These are phyloP conservation scores for Mythimna ferrago DNA, from an alignment of 2,888 invertebrate genomes.

Conservation along the genomic window DNA sequence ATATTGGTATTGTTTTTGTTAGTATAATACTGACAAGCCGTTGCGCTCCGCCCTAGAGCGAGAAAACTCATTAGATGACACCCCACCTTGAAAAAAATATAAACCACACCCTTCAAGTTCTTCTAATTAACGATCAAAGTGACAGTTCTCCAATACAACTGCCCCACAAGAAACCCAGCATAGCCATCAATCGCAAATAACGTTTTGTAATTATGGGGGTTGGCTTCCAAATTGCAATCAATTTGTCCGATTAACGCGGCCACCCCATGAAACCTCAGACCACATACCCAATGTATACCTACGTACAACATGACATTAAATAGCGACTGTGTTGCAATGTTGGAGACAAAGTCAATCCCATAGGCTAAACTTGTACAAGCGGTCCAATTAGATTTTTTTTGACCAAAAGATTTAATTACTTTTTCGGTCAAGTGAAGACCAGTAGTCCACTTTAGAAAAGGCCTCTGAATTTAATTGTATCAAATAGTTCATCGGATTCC, in stretches of 20 bases:
- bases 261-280: constrained; percentile 59
- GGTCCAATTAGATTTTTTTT: no score
- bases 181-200: constrained; percentile 52
- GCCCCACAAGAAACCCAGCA: constrained; percentile 37
- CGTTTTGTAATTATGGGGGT: constrained; percentile 57
- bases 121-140: constrained; percentile 6
- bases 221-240: constrained; percentile 61
- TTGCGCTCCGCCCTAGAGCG: no score
- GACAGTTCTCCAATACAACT: not conserved
- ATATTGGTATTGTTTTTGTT: no score
- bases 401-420: no score
- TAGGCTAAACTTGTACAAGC: no score
- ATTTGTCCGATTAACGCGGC: constrained; percentile 56
- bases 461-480: no score
- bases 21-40: no score
- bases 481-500: no score
- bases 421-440: no score
- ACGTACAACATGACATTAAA: constrained; percentile 23
- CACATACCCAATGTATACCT: constrained; percentile 43
- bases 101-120: not conserved
- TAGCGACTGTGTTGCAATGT: constrained; percentile 10
- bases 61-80: no score
- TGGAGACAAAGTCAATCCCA: not conserved
- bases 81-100: no score
- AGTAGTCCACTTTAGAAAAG: no score